Conservation (phyloP, 2,888 invertebrate species). For the Odontothrips loti region DNA sequence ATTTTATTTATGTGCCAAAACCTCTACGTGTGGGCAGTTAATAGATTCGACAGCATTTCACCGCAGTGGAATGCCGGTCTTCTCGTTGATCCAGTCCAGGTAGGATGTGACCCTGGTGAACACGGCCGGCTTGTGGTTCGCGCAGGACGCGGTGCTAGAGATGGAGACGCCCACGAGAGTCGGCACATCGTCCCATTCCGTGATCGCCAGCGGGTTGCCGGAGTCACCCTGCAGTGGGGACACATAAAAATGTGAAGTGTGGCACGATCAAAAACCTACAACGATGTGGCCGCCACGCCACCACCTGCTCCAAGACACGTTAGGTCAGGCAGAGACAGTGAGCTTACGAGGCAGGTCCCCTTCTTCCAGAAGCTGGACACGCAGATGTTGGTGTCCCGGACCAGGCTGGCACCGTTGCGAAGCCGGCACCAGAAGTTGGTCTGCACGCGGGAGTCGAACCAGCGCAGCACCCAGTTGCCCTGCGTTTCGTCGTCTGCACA, state of each 20-base stretch:
- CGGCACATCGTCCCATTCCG: not conserved
- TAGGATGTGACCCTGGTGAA: constrained; percentile 3
- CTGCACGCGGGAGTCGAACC: constrained; percentile 7
- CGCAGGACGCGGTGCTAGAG: not conserved
- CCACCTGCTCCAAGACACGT: too few species aligned
- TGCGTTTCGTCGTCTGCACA: not conserved
- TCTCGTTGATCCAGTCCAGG: not conserved
- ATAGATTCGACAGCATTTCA: too few species aligned
- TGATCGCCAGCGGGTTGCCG: not conserved
- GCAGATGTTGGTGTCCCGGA: not conserved
- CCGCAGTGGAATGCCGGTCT: not conserved
- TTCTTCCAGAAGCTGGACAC: not conserved
- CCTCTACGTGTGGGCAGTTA: too few species aligned
- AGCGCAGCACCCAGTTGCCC: not conserved
- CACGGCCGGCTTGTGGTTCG: not conserved
- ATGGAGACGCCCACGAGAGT: not conserved
- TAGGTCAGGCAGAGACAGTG: not conserved
- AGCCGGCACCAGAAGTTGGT: not conserved
- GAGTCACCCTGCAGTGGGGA: not conserved
- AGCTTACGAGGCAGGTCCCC: not conserved
- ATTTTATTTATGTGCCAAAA: too few species aligned
- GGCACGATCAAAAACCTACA: not conserved
- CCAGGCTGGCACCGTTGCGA: not conserved
- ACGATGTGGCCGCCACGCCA: too few species aligned
- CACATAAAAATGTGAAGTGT: not conserved